Base-by-base conservation (phyloP, 2,797 vertebrate genomes). In the Darevskia mixta region DNA sequence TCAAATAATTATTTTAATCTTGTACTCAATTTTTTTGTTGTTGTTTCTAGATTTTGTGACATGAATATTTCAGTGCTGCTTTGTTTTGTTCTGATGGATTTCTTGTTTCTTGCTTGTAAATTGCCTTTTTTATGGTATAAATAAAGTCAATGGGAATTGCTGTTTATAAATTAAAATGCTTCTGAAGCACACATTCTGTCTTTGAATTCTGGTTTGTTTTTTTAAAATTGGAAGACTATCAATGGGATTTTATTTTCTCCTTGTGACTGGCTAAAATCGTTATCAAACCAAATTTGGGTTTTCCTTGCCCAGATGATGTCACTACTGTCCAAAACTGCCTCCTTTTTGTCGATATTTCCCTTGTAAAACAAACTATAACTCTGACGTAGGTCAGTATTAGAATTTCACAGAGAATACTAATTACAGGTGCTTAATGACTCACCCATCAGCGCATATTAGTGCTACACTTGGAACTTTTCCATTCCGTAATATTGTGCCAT, bases 111-210 rank as follows among this genome's bases (percentile, higher is more conserved):
- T 98, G 99, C 99, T 98, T 99, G 99, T 99, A 99, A 98, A 99
- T 98, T 97, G 99, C 98, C 97, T 99, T 99, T 96, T 99, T 98
- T 99, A 99, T 99, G 97, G 98, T 98, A 98, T 98, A 96, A 97
- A 97, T 96, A 98, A 97, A 98, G 98, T 99, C 98, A 97, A 98
- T 98, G 97, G 97, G 98, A 96, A 98, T 98, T 98, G 98, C 98
- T 98, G 99, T 99, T 98, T 99, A 98, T 99, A 99, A 99, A 99
- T 99, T 99, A 99, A 99, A 98, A 98, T 97, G 98, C 98, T 98
- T 98, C 98, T 98, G 98, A 98, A 98, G 98, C 98, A 97, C 96
- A 92, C 43, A 82, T 58, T 79, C 87, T 90, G 88, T 93, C 85
- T 95, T 89, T 92, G 41, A 41, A 79, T 92, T 92, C 86, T 76